phyloP scores from a whole-genome alignment of 1,140 invertebrate species.

The Callitettix versicolor region DNA sequence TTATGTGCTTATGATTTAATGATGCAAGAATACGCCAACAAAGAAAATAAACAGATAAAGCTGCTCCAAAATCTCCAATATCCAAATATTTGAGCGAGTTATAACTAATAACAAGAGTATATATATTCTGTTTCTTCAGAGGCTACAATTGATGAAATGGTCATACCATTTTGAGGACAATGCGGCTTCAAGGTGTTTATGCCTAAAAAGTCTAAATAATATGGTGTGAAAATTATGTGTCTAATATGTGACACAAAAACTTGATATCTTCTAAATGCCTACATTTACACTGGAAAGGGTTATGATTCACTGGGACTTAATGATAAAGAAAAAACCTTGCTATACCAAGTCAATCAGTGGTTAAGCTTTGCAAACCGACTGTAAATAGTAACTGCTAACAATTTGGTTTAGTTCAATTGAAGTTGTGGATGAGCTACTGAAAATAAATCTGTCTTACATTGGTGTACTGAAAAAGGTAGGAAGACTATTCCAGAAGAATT shows the following conservation, averaged over 20 bases:
- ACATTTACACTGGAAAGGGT: conserved; percentile 5
- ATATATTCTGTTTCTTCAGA: not conserved
- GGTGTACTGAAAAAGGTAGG: conserved; percentile 30
- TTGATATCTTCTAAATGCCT: not conserved
- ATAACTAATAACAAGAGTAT: not conserved
- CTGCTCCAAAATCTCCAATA: too few species aligned
- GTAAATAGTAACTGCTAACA: conserved; percentile 30
- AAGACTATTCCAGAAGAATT: conserved; percentile 28
- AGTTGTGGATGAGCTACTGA: conserved; percentile 27
- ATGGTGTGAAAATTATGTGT: not conserved
- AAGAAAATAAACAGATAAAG: not conserved
- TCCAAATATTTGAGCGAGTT: not conserved
- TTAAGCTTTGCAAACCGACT: too few species aligned
- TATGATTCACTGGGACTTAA: conserved; percentile 4
- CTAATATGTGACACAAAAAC: not conserved
- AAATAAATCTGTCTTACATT: conserved; percentile 17
- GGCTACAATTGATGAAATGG: not conserved
- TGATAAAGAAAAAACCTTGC: conserved; percentile 17
- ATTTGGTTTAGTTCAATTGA: conserved; percentile 30
- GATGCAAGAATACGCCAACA: not conserved
- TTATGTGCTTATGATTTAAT: not conserved
- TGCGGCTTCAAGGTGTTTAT: not conserved
- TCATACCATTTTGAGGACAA: not conserved
- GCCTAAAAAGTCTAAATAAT: not conserved
- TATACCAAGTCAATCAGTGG: too few species aligned